A percentile compares a stretch with the other conserved stretches of the same genome.
phyloP scores from a whole-genome alignment of 2,888 invertebrate genomes.

The Drosophila niveifrons region DNA sequence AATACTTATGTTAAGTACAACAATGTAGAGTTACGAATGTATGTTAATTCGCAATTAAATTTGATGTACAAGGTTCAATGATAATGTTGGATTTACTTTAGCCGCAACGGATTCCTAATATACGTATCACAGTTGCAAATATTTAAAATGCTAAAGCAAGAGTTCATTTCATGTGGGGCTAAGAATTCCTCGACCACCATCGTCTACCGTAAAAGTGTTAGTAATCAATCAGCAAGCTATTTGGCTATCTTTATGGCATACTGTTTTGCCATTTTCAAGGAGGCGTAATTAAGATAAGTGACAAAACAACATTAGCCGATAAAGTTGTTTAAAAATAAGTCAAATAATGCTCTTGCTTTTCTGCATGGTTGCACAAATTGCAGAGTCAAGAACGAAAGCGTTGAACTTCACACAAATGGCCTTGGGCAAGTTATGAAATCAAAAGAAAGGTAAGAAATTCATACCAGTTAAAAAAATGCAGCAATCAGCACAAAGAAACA shows the following conservation, averaged over 20 bases:
- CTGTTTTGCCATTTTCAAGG: conserved; percentile 25
- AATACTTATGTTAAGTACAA: conserved; percentile 24
- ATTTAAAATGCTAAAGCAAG: conserved; percentile 4
- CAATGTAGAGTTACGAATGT: conserved; percentile 25
- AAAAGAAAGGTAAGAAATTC: conserved; percentile 54
- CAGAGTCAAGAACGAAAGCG: conserved; percentile 46
- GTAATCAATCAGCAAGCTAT: conserved; percentile 58
- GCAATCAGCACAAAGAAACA: conserved; percentile 43
- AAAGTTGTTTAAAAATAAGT: conserved; percentile 46
- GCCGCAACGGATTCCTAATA: not conserved
- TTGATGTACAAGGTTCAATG: conserved; percentile 19
- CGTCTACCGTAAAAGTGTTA: conserved; percentile 36
- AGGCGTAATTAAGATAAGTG: conserved; percentile 61
- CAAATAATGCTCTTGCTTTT: conserved; percentile 11
- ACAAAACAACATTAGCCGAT: conserved; percentile 36
- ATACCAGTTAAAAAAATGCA: conserved; percentile 24
- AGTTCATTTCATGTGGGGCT: conserved; percentile 3
- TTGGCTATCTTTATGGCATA: conserved; percentile 61
- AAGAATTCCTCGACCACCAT: not conserved
- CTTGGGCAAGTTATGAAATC: conserved; percentile 44
- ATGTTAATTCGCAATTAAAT: conserved; percentile 20
- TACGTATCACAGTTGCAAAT: not conserved
- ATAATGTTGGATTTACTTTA: conserved; percentile 8
- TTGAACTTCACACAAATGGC: conserved; percentile 61
- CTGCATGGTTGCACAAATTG: conserved; percentile 43